Conservation (phyloP, 2,797 vertebrate genomes). For the Tokudaia muenninki region DNA sequence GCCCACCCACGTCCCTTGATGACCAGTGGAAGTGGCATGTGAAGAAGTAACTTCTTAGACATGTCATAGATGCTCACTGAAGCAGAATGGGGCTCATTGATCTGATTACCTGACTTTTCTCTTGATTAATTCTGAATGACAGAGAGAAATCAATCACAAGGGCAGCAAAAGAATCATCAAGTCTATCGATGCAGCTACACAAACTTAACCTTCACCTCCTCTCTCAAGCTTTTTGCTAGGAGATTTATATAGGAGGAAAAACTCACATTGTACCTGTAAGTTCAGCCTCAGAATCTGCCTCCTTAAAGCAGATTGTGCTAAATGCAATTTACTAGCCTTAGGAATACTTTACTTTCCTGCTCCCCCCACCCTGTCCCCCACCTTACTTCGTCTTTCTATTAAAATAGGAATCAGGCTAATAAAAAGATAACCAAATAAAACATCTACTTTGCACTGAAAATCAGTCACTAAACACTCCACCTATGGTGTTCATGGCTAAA, state of each 20-base stretch:
- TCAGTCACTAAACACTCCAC: background rate
- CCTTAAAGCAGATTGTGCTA: background rate
- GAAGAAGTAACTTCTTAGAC: conserved; percentile 73
- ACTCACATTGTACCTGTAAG: background rate
- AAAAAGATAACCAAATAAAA: conserved; percentile 56
- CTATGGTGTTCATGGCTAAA: background rate
- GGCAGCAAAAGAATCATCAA: conserved; percentile 76
- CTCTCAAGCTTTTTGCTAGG: conserved; percentile 51
- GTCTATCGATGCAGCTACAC: conserved; percentile 65
- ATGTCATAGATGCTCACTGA: conserved; percentile 57
- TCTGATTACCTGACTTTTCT: conserved; percentile 74
- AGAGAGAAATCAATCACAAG: conserved; percentile 77
- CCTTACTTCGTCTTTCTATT: background rate
- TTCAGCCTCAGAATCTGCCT: conserved; percentile 12
- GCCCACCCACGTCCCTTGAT: conserved; percentile 12
- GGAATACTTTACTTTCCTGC: background rate
- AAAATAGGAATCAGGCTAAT: background rate
- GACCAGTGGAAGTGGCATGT: conserved; percentile 72
- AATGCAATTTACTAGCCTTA: conserved; percentile 11
- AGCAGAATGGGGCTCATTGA: conserved; percentile 63
- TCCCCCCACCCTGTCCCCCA: too few species aligned
- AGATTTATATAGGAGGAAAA: background rate
- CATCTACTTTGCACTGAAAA: background rate
- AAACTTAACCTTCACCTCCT: conserved; percentile 76
- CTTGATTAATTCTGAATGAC: conserved; percentile 78